These are phyloP conservation scores for Phlogophora meticulosa DNA, from an alignment of 2,888 invertebrate species.

Conservation along the genomic window DNA sequence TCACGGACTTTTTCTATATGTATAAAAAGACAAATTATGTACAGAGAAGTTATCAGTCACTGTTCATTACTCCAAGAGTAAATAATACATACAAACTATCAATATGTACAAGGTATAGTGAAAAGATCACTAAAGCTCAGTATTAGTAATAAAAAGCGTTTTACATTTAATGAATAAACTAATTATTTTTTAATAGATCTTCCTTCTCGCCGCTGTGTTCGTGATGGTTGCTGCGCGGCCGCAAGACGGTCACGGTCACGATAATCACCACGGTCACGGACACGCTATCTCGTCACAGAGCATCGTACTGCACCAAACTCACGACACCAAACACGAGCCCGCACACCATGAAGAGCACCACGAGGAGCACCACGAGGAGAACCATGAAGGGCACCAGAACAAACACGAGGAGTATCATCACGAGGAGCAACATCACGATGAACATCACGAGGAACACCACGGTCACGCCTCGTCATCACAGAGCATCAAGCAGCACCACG, in stretches of 20 bases:
- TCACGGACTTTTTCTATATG: constrained; percentile 24
- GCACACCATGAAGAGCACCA: constrained; percentile 37
- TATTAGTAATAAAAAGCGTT: too few species aligned
- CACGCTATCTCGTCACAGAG: constrained; percentile 76
- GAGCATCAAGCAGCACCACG: constrained; percentile 73
- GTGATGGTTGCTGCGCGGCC: constrained; percentile 49
- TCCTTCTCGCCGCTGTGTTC: constrained; percentile 47
- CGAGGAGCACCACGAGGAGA: constrained; percentile 13
- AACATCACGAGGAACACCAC: constrained; percentile 51
- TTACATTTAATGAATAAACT: too few species aligned
- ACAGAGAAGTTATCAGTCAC: constrained; percentile 37
- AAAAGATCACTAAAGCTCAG: too few species aligned
- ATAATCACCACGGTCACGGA: constrained; percentile 67
- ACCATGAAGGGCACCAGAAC: constrained; percentile 20
- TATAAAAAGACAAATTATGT: constrained; percentile 50
- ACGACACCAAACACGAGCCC: constrained; percentile 42
- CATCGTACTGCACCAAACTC: constrained; percentile 71
- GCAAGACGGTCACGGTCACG: constrained; percentile 45
- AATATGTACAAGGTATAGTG: constrained; percentile 56
- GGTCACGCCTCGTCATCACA: constrained; percentile 61
- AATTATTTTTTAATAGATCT: constrained; percentile 7
- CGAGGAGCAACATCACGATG: constrained; percentile 19
- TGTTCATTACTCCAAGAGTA: constrained; percentile 13
- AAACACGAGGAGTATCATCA: constrained; percentile 29
- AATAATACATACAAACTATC: constrained; percentile 4